Evolutionary conservation across 2,888 invertebrate species (phyloP), one percentile per base, ranked within the genome.

Genomic region (Dryobotodes eremita): DNA sequence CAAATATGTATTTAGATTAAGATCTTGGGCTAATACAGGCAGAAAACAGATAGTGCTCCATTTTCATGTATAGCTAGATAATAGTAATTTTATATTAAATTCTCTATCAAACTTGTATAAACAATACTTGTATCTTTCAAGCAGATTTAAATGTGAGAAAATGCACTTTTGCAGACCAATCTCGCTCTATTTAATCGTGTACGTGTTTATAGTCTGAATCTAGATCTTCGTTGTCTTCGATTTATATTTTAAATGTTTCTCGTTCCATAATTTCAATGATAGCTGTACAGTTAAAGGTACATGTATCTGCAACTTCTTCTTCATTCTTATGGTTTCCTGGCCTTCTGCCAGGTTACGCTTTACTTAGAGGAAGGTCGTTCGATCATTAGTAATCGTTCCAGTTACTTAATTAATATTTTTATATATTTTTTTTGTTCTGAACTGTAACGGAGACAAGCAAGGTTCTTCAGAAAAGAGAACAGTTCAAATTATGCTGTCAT

Each of bases 1-100:
- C 70, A 85, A 62, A 77, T 71, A 59, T 71, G 66, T 73, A 57
- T 73, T 77, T 31, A 86, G 86, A 84, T 86, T 74, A 74, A 23
- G 48, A 77, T 77, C 71, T 77, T 53, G 26, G 15, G 71, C 62
- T 46, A 42, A 65, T 62, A 59, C 17, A 36, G 17, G 5, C 50
- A 66, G 50, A 57, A 62, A 70, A 65, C 36, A 70, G 50, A 62
- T 53, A 59, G 13, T 42, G 15, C 26, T 55, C 20, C n/a, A 59
- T 74, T 79, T 69, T 55, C 8, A 31, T n/a, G 2, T 20, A 20
- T 20, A 70, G 31, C 2, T n/a, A 42, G 3, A 17, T 6, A 26
- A 36, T 20, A 36, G 17, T 17, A 17, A 68, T 61, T 20, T 61
- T 69, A 42, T 31, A 74, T 69, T 36, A 48, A 61, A 65, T 59